Evolutionary conservation across 2,888 invertebrate species (phyloP), one percentile per base, ranked within the genome.

Genomic region (Drosophila sordidapex): DNA sequence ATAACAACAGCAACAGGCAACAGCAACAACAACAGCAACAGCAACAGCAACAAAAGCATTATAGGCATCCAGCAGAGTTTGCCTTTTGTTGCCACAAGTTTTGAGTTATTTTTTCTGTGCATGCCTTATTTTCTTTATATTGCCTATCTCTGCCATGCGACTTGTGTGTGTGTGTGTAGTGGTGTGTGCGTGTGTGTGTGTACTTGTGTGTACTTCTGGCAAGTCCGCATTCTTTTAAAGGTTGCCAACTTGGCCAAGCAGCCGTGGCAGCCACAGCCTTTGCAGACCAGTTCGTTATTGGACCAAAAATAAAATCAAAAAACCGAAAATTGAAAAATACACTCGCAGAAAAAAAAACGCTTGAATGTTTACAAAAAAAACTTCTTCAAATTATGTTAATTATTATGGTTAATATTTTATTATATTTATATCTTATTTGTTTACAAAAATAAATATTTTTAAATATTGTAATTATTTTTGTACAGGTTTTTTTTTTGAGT

Each of bases 151-250:
- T 74, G 66, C 70, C 62, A 36, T 64, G 60, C 52, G 46, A 35
- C 46, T 35, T 57, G 31, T 31, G 31, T 43, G 63, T 43, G 52
- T 48, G 51, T 53, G 61, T 65, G 43, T 13, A n/a, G 40, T 40
- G 40, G 64, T 33, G 33, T 10, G 10, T 33, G 10, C 0, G 33
- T 70, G 62, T 59, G 59, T 48, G 70, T 52, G 68, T 52, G 59
- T 66, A 43, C 33, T 49, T 79, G 66, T 74, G 74, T 74, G 80
- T 80, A 83, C 65, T 89, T 83, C 87, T 90, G 79, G 89, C 87
- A 84, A 90, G 90, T 91, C 91, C 91, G 91, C 91, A 91, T 91
- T 91, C 91, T 92, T 91, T 92, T 78, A 92, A 91, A 92, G 91
- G 92, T 91, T 91, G 91, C 87, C 91, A 92, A 89, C 86, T 91